Base-by-base conservation (phyloP, 1,140 invertebrate species). In the Notospermus geniculatus region DNA sequence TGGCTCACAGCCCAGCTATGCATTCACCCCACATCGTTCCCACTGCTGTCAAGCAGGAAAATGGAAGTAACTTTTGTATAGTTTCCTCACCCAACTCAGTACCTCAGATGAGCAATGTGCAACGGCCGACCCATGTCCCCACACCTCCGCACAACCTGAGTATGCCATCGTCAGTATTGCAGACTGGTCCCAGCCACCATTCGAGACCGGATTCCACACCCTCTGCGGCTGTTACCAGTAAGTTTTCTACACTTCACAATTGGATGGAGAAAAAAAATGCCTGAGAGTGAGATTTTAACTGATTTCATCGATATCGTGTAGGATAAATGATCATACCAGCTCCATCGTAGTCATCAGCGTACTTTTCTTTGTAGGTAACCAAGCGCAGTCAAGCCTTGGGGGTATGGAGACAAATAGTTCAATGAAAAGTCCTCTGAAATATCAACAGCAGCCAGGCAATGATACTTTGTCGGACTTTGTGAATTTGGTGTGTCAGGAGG, bases 401-500 rank as follows among this genome's bases (percentile, higher is more conserved):
- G 32, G 5, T 15, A 4, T 36, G 15, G 32, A 36, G 32, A 15
- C 32, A 36, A 36, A 15, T 15, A 36, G 15, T 15, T n/a, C 25
- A 50, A 7, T 50, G n/a, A 50, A 50, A 50, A 50, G 46, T n/a
- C 46, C 46, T 30, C 67, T 72, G 66, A 74, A 74, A 61, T 91
- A 91, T 70, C 88, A 90, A 29, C 89, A 91, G 72, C 90, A 90
- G 72, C 71, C 72, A 36, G 68, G 69, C 30, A 88, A 89, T 32
- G 93, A 96, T 80, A 93, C 91, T 0, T 87, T 97, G 59, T 91
- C 92, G 0, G 94, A 97, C 81, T 97, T 96, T 82, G 94, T 97
- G 32, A 96, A 93, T 32, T 92, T 97, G 72, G 94, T 97, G 50
- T 97, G 93, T 77, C 93, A 96, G 82, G 93, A 96, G 81, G 89